These are phyloP conservation scores for Melanocharis versteri DNA, from an alignment of 2,113 vertebrate species.

Conservation along the genomic window DNA sequence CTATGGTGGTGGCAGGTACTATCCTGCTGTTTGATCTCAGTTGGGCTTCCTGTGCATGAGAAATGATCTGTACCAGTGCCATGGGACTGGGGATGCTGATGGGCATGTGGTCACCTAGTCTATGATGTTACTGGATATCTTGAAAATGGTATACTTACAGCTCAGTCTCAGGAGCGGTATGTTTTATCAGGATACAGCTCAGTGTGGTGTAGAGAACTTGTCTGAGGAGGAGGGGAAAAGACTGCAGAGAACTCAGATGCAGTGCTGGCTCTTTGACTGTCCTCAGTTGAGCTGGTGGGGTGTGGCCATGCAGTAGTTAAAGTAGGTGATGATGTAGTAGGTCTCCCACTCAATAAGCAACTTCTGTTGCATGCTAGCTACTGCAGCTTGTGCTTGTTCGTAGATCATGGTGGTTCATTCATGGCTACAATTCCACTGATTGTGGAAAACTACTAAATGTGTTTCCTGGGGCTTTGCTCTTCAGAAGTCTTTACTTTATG, in stretches of 20 bases:
- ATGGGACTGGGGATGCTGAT: neutral
- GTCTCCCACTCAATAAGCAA: neutral
- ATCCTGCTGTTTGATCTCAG: neutral
- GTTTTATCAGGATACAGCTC: neutral
- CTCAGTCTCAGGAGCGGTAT: neutral
- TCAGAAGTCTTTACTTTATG: neutral
- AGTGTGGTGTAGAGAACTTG: neutral
- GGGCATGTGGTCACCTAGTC: neutral
- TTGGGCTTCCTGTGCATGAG: neutral
- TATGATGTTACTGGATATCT: neutral
- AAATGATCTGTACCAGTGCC: neutral
- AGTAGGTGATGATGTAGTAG: neutral
- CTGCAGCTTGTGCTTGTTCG: neutral
- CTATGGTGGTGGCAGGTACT: neutral
- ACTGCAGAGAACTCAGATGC: neutral
- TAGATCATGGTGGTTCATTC: neutral
- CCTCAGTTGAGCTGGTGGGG: neutral
- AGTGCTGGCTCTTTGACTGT: neutral
- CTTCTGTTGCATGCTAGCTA: neutral
- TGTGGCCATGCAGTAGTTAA: neutral
- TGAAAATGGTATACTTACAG: neutral
- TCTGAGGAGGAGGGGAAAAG: neutral
- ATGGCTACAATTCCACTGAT: neutral
- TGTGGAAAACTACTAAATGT: neutral
- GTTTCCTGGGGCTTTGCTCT: neutral